Evolutionary conservation across 2,888 invertebrate species (phyloP).

Genomic region (Apotomis capreana): DNA sequence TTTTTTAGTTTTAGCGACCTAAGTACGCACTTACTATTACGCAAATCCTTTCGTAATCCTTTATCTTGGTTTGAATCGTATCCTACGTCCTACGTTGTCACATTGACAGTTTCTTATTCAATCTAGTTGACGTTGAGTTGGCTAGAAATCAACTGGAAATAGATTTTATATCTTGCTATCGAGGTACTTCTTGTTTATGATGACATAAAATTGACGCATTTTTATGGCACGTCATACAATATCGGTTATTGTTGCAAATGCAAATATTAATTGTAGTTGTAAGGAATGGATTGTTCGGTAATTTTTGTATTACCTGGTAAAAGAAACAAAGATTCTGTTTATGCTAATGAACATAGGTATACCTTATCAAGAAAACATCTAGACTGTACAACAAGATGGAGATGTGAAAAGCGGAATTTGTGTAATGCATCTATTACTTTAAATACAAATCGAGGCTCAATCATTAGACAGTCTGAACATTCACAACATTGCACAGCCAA

Average conservation of each 20-base stretch:
- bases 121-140: not conserved
- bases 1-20: too few relatives aligned
- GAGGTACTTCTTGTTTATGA: constrained; percentile 4
- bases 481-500: constrained; percentile 10
- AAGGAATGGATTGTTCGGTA: constrained; percentile 17
- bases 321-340: constrained; percentile 23
- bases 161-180: constrained; percentile 16
- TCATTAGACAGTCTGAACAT: constrained; percentile 15
- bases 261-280: not conserved
- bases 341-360: constrained; percentile 15
- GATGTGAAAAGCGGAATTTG: constrained; percentile 17
- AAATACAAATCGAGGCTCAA: constrained; percentile 6
- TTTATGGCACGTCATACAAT: not conserved
- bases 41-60: too few relatives aligned
- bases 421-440: constrained; percentile 21
- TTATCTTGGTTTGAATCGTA: too few relatives aligned
- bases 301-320: constrained; percentile 15
- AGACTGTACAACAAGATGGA: constrained; percentile 13
- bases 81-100: not conserved
- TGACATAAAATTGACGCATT: too few relatives aligned
- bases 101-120: not conserved
- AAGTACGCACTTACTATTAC: too few relatives aligned
- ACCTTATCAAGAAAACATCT: constrained; percentile 24
- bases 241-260: not conserved
- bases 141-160: constrained; percentile 13